A percentile compares a stretch with the other conserved stretches of the same genome.
These are phyloP conservation scores for Himalopsyche kuldschensis DNA, from an alignment of 2,888 invertebrate genomes.

Conservation along the genomic window DNA sequence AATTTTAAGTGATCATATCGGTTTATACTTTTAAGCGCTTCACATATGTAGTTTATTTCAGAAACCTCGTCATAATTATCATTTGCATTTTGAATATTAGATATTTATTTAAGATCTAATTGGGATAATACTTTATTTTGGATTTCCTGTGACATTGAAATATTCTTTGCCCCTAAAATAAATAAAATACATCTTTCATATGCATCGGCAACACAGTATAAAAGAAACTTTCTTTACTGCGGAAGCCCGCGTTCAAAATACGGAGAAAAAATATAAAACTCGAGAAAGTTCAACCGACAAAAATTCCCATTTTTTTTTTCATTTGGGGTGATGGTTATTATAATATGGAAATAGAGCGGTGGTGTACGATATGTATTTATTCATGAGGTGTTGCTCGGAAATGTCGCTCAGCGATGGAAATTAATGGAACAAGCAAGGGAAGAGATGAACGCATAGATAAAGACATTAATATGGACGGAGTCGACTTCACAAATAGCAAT, in stretches of 20 bases:
- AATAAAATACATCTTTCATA: too few relatives aligned
- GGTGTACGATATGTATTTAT: background rate
- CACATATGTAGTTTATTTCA: too few relatives aligned
- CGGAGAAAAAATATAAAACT: background rate
- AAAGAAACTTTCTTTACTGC: background rate
- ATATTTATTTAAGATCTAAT: too few relatives aligned
- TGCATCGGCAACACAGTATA: background rate
- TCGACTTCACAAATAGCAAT: background rate
- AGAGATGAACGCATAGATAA: background rate
- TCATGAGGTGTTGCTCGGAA: background rate
- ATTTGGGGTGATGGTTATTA: background rate
- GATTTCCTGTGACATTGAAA: too few relatives aligned
- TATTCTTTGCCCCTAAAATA: too few relatives aligned
- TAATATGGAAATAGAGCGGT: background rate
- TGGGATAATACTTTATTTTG: too few relatives aligned
- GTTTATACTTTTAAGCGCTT: too few relatives aligned
- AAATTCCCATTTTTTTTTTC: background rate
- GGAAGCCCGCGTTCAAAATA: background rate
- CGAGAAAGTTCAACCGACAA: background rate
- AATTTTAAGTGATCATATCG: too few relatives aligned
- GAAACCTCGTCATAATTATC: too few relatives aligned
- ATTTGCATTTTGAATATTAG: too few relatives aligned
- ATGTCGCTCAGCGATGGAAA: background rate
- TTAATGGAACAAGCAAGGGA: background rate
- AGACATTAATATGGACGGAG: background rate